A percentile compares a stretch with the other conserved stretches of the same genome.
Evolutionary conservation across 2,888 invertebrate species (phyloP).

Genomic region (Graphium colonna): DNA sequence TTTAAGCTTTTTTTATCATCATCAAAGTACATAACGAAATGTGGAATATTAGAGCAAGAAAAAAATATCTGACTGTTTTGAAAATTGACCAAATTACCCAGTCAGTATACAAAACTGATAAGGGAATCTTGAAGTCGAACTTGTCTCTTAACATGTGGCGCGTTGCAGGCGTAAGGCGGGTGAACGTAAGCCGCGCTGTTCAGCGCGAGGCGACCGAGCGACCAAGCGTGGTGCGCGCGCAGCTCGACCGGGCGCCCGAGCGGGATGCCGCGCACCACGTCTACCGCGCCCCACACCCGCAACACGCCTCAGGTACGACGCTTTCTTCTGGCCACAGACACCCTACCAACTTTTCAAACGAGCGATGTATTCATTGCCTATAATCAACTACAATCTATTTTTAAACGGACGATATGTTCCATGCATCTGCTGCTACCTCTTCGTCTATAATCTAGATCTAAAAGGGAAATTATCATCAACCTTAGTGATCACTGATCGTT

Average conservation of each 20-base stretch:
- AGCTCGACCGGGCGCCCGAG: constrained; percentile 71
- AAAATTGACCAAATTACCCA: background rate
- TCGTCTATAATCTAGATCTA: too few species aligned
- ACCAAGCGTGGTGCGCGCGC: constrained; percentile 73
- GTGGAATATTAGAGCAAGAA: background rate
- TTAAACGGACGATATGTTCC: too few species aligned
- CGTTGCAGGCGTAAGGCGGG: constrained; percentile 50
- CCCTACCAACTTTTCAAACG: too few species aligned
- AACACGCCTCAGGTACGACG: constrained; percentile 64
- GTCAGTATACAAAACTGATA: background rate
- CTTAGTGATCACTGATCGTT: too few species aligned
- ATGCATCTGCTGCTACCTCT: too few species aligned
- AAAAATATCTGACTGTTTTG: background rate
- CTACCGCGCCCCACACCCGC: constrained; percentile 66
- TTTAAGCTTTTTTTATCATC: background rate
- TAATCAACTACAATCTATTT: too few species aligned
- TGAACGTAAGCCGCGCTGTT: constrained; percentile 51
- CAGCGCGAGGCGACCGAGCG: constrained; percentile 55
- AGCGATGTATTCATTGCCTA: too few species aligned
- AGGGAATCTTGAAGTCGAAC: background rate
- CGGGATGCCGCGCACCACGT: constrained; percentile 64
- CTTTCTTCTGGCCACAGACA: background rate
- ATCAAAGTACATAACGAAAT: background rate
- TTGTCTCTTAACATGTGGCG: constrained; percentile 33
- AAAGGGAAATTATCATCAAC: too few species aligned